Evolutionary conservation across 2,888 invertebrate species (phyloP).

Genomic region (Pachydiplax longipennis): DNA sequence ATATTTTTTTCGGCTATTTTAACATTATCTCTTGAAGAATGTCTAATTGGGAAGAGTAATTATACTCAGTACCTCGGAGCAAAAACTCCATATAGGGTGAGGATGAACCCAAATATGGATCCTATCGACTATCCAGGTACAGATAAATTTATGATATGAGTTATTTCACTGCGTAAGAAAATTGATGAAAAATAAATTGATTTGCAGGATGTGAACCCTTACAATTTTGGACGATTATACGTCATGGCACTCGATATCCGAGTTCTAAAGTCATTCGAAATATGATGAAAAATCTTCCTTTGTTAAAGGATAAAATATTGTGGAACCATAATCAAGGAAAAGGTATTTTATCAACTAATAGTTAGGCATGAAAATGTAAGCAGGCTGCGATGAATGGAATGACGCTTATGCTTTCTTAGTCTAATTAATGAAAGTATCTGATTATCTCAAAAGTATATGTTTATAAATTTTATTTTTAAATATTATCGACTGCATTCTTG

Average conservation of each 20-base stretch:
- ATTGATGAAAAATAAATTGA: background rate
- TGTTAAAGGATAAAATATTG: constrained; percentile 66
- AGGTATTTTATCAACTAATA: constrained; percentile 57
- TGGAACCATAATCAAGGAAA: constrained; percentile 62
- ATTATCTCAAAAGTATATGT: too few relatives aligned
- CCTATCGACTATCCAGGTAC: constrained; percentile 68
- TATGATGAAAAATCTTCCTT: constrained; percentile 64
- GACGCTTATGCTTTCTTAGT: too few relatives aligned
- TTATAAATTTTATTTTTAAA: too few relatives aligned
- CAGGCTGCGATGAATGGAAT: background rate
- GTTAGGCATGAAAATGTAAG: background rate
- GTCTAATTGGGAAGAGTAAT: background rate
- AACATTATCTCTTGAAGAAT: background rate
- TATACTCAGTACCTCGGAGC: constrained; percentile 64
- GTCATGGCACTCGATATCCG: constrained; percentile 83
- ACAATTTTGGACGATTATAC: constrained; percentile 77
- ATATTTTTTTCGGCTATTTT: background rate
- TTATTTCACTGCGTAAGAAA: constrained; percentile 36
- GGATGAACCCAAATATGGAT: constrained; percentile 70
- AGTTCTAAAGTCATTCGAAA: constrained; percentile 65
- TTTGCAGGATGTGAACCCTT: constrained; percentile 66
- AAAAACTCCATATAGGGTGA: constrained; percentile 77
- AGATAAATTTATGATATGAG: constrained; percentile 45
- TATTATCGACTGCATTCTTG: too few relatives aligned
- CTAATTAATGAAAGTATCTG: too few relatives aligned